These are phyloP conservation scores for Anthophora plumipes DNA, from an alignment of 2,888 invertebrate species.

Conservation along the genomic window DNA sequence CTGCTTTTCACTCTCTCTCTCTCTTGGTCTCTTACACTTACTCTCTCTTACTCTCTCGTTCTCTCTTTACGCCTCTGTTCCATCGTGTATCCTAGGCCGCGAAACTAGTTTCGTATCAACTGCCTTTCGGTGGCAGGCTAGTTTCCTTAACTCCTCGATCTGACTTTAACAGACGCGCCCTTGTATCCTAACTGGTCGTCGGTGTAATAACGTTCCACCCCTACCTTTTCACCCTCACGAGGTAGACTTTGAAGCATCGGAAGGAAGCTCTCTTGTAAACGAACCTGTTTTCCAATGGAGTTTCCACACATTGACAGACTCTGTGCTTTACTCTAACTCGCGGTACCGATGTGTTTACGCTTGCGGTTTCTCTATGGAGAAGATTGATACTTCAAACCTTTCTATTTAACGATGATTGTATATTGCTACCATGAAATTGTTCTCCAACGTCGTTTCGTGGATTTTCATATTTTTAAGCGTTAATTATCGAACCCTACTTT, in stretches of 20 bases:
- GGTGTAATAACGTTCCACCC: slow-evolving; percentile 58
- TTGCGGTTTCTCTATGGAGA: slow-evolving; percentile 2
- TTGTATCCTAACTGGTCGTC: slow-evolving; percentile 61
- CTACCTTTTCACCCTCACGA: slow-evolving; percentile 2
- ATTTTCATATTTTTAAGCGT: too few species aligned
- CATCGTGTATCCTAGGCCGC: slow-evolving; percentile 76
- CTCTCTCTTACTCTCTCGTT: slow-evolving; percentile 28
- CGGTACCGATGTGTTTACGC: not conserved
- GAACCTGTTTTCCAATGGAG: slow-evolving; percentile 28
- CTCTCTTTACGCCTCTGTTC: slow-evolving; percentile 53
- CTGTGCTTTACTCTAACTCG: not conserved
- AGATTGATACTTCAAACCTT: slow-evolving; percentile 18
- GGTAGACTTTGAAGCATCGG: slow-evolving; percentile 29
- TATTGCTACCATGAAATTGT: not conserved
- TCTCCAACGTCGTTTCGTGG: not conserved
- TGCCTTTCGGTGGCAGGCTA: slow-evolving; percentile 70
- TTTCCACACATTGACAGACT: slow-evolving; percentile 33
- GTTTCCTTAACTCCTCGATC: slow-evolving; percentile 73
- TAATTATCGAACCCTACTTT: too few species aligned
- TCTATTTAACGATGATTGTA: not conserved
- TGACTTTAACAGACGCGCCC: slow-evolving; percentile 58
- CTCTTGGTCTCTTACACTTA: too few species aligned
- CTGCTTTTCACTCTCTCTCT: slow-evolving; percentile 25
- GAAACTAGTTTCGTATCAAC: slow-evolving; percentile 80
- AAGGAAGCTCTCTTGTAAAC: slow-evolving; percentile 17